Evolutionary conservation across 2,113 vertebrate species (phyloP).

Genomic region (Halichoeres trimaculatus): DNA sequence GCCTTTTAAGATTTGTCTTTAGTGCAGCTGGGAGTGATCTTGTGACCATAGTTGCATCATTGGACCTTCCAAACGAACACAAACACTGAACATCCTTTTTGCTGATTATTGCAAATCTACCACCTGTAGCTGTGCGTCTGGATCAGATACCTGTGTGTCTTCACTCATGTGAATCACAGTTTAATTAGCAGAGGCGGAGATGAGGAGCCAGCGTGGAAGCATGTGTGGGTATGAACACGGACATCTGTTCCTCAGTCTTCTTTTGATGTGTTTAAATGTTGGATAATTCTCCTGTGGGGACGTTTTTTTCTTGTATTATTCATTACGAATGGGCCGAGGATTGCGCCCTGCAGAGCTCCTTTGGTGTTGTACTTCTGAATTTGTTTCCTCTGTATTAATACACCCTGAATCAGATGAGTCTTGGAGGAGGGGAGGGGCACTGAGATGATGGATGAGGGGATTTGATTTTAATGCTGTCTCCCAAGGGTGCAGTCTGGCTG

Average conservation of each 20-base stretch:
- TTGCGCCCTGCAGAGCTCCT: conserved; percentile 24
- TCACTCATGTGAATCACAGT: background rate
- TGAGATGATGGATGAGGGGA: conserved; percentile 64
- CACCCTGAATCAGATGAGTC: conserved; percentile 15
- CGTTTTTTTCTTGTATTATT: conserved; percentile 44
- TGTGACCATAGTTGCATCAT: too few species aligned
- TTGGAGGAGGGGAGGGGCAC: conserved; percentile 42
- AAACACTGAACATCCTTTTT: background rate
- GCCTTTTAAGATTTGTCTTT: background rate
- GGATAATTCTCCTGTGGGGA: conserved; percentile 39
- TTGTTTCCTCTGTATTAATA: conserved; percentile 31
- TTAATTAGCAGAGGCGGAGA: conserved; percentile 31
- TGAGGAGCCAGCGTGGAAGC: conserved; percentile 9
- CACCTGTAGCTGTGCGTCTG: background rate
- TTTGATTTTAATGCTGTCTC: conserved; percentile 70
- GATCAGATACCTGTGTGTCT: conserved; percentile 6
- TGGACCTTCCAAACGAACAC: too few species aligned
- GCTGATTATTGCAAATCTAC: background rate
- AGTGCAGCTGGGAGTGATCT: too few species aligned
- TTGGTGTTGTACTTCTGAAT: conserved; percentile 24
- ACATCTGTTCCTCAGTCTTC: conserved; percentile 64
- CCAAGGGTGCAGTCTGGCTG: conserved; percentile 57
- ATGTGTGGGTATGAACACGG: conserved; percentile 19
- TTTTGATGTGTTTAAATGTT: conserved; percentile 70
- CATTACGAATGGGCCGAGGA: conserved; percentile 37